Percentiles rank a stretch among this genome's conserved stretches.
These are phyloP conservation scores for Chaetogeoica ovagalla DNA, from an alignment of 2,888 invertebrate genomes.

Conservation along the genomic window DNA sequence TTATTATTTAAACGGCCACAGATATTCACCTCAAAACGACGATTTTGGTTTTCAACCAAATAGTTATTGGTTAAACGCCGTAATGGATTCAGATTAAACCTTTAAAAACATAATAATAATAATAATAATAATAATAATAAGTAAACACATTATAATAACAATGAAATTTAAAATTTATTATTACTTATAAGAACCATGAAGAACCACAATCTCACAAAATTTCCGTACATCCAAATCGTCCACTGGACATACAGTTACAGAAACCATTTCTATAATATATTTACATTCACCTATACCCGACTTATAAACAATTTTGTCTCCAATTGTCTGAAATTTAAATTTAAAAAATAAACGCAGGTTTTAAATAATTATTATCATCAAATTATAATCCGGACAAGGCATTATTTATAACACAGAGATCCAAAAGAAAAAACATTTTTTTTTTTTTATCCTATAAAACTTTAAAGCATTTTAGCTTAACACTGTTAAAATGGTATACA, in stretches of 20 bases:
- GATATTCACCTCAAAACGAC: slow-evolving; percentile 33
- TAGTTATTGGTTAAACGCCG: slow-evolving; percentile 17
- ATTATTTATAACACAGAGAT: too few relatives aligned
- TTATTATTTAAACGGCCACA: slow-evolving; percentile 25
- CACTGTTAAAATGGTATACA: too few relatives aligned
- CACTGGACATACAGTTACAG: slow-evolving; percentile 23
- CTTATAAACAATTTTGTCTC: not conserved
- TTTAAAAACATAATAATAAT: too few relatives aligned
- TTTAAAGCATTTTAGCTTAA: too few relatives aligned
- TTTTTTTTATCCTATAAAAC: too few relatives aligned
- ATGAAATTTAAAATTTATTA: slow-evolving; percentile 22
- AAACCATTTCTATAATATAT: slow-evolving; percentile 16
- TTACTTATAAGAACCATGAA: slow-evolving; percentile 16
- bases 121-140: too few relatives aligned
- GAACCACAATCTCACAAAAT: slow-evolving; percentile 1
- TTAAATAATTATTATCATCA: not conserved
- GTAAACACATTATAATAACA: not conserved
- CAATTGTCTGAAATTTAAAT: slow-evolving; percentile 6
- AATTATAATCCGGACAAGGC: too few relatives aligned
- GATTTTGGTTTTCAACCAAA: slow-evolving; percentile 36
- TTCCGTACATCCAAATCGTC: slow-evolving; percentile 29
- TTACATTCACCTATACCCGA: not conserved
- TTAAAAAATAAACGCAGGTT: not conserved
- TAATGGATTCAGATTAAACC: slow-evolving; percentile 26
- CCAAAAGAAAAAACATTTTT: too few relatives aligned